Evolutionary conservation across 2,888 invertebrate genomes (phyloP).

Genomic region (Anaspis maculata): DNA sequence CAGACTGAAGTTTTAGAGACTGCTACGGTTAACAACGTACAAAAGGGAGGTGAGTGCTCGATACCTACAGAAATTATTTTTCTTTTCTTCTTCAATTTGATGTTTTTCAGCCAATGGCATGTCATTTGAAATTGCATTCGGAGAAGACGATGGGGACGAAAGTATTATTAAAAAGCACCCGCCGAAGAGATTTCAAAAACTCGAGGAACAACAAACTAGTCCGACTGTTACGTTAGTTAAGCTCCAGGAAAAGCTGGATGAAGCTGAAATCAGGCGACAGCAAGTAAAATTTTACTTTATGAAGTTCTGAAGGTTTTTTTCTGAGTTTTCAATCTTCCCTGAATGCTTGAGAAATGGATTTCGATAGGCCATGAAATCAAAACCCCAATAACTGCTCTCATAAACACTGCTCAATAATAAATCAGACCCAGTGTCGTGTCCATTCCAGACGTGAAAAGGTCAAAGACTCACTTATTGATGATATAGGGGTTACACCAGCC

Average conservation of each 20-base stretch:
- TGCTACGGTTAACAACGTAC: constrained; percentile 31
- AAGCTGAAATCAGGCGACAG: constrained; percentile 61
- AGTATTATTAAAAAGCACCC: constrained; percentile 52
- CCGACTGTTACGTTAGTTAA: constrained; percentile 50
- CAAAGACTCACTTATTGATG: constrained; percentile 8
- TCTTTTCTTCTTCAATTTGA: not conserved
- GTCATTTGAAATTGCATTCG: constrained; percentile 37
- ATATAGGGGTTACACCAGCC: constrained; percentile 6
- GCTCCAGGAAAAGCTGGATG: constrained; percentile 62
- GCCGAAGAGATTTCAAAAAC: constrained; percentile 57
- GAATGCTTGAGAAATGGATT: not conserved
- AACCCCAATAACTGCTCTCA: constrained; percentile 5
- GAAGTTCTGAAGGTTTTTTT: no score
- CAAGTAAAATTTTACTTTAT: constrained; percentile 37
- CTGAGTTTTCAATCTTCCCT: not conserved
- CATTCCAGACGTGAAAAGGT: constrained; percentile 5
- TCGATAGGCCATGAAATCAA: no score
- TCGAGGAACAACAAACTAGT: constrained; percentile 55
- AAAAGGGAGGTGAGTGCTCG: constrained; percentile 34
- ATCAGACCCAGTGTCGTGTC: constrained; percentile 4
- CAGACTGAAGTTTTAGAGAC: constrained; percentile 31
- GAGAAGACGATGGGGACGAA: constrained; percentile 27
- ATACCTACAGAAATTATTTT: no score
- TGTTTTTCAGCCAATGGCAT: constrained; percentile 32
- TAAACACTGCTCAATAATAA: constrained; percentile 9